These are phyloP conservation scores for Cabera pusaria DNA, from an alignment of 2,888 invertebrate species.

Conservation along the genomic window DNA sequence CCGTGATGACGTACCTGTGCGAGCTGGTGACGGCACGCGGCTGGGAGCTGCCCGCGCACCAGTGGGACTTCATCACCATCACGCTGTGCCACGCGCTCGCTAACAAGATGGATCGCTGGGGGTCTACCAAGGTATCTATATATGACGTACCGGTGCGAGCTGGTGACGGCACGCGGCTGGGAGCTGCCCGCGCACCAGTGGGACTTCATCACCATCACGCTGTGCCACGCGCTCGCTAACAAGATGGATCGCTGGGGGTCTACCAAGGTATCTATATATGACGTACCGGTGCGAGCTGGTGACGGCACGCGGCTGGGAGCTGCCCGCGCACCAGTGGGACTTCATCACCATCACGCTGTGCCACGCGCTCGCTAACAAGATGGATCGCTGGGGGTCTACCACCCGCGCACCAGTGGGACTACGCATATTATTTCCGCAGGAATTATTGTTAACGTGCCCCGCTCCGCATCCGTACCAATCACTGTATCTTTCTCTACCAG, in stretches of 20 bases:
- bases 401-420: constrained; percentile 87
- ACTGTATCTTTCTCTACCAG: no score
- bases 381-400: constrained; percentile 63
- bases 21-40: constrained; percentile 37
- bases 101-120: constrained; percentile 67
- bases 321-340: constrained; percentile 85
- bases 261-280: constrained; percentile 76
- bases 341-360: constrained; percentile 87
- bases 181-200: constrained; percentile 73
- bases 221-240: constrained; percentile 86
- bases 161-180: constrained; percentile 25
- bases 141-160: constrained; percentile 36
- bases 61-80: constrained; percentile 91
- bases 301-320: background rate
- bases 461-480: no score
- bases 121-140: constrained; percentile 79
- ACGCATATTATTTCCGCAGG: no score
- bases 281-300: constrained; percentile 39
- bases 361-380: constrained; percentile 85
- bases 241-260: constrained; percentile 64
- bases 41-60: constrained; percentile 63
- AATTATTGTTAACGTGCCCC: no score
- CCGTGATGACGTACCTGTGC: constrained; percentile 39
- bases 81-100: constrained; percentile 87
- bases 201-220: constrained; percentile 89